Evolutionary conservation across 2,797 vertebrate species (phyloP).

Genomic region (Furcifer pardalis): DNA sequence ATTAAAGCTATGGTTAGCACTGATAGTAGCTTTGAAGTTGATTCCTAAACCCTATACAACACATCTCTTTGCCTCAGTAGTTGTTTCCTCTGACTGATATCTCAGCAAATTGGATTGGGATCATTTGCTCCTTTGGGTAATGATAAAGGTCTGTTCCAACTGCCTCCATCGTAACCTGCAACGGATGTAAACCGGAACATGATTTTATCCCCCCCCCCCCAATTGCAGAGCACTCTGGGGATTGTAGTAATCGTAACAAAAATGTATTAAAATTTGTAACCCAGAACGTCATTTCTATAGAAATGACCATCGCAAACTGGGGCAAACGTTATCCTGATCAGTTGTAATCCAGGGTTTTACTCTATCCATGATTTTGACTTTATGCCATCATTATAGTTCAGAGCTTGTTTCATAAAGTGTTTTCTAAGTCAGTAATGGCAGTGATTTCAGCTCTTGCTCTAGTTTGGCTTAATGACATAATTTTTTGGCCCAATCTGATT

Average conservation of each 20-base stretch:
- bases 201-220: too few species aligned
- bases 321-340: too few species aligned
- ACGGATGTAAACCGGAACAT: too few species aligned
- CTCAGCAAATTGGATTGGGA: not conserved
- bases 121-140: not conserved
- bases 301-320: too few species aligned
- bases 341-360: too few species aligned
- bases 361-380: slow-evolving; percentile 2
- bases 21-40: not conserved
- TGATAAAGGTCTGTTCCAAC: too few species aligned
- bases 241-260: too few species aligned
- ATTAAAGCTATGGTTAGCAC: not conserved
- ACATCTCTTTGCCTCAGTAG: too few species aligned
- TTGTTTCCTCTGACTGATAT: not conserved
- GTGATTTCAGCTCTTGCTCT: not conserved
- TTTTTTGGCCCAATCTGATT: not conserved
- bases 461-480: not conserved
- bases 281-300: too few species aligned
- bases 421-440: not conserved
- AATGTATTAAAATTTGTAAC: too few species aligned
- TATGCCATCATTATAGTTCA: not conserved
- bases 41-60: not conserved
- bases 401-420: not conserved
- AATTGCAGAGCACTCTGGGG: too few species aligned
- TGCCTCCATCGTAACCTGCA: too few species aligned